Evolutionary conservation across 2,113 vertebrate genomes (phyloP).

Genomic region (Lonchura striata): DNA sequence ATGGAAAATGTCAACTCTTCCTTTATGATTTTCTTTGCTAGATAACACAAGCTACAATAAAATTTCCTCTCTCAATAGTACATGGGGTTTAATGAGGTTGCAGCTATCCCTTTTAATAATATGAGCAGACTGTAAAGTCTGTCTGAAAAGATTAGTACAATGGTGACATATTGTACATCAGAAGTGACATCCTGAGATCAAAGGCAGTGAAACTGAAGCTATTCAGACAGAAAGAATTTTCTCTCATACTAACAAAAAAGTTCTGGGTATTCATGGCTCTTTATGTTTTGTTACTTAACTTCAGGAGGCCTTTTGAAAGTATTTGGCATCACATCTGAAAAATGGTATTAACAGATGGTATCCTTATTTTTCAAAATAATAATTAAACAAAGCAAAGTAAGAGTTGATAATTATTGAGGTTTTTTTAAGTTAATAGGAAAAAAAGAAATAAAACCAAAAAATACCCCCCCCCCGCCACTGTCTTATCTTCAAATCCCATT

Average conservation of each 20-base stretch:
- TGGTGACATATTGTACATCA: neutral
- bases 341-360: neutral
- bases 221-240: neutral
- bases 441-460: neutral
- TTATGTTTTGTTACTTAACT: neutral
- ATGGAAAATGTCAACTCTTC: neutral
- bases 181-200: neutral
- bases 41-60: neutral
- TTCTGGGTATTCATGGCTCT: neutral
- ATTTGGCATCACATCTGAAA: neutral
- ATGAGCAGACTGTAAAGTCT: neutral
- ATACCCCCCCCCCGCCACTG: accelerated
- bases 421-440: neutral
- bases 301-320: neutral
- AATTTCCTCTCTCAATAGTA: neutral
- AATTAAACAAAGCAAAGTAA: neutral
- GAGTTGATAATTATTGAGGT: neutral
- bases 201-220: neutral
- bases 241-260: accelerated
- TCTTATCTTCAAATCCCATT: neutral
- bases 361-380: neutral
- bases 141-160: neutral
- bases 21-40: neutral
- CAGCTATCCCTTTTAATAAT: neutral
- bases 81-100: neutral